Evolutionary conservation across 2,888 invertebrate genomes (phyloP), one percentile per base, ranked within the genome.

Genomic region (Aphidius colemani): DNA sequence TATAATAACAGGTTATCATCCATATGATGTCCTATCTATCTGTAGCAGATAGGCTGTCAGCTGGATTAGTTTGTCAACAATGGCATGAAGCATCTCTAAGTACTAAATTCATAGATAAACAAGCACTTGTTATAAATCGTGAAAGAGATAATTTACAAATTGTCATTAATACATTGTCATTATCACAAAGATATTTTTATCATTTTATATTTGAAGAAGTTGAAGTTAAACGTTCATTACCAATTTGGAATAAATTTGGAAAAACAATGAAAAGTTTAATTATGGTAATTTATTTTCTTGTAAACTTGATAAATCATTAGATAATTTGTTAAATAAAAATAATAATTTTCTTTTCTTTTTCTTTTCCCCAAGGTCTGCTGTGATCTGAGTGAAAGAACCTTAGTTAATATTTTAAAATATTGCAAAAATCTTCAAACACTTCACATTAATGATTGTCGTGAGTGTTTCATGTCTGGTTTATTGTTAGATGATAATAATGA

Each of bases 381-480:
- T 76, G 89, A 89, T 78, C 82, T 89, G 64, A 86, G 86, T 73
- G 89, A 89, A 72, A 88, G 86, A 74, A 85, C 86, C 59, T 86
- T 90, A 75, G 85, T 86, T 53, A 81, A 85, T 62, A 86, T 89
- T 53, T 73, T 90, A 49, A 85, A 86, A 66, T 83, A 85, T 67
- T 85, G 89, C 72, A 82, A 82, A 13, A 86, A 86, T 72, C 80
- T 92, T 63, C 85, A 85, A 73, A 78, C 82, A 60, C 82, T 92
- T 13, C 86, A 86, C 56, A 85, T 92, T 59, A 85, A 87, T 67
- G 85, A 86, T 61, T 92, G 91, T 72, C 87, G 89, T 72, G 89
- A 90, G 64, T 83, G 91, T 18, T 88, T 92, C 67, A 91, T 92
- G 89, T 88, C 90, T 2, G 92, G 91, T 3, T 85, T 88, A 10